Evolutionary conservation across 2,797 vertebrate genomes (phyloP), one percentile per base, ranked within the genome.

Genomic region (Sitta carolinensis): DNA sequence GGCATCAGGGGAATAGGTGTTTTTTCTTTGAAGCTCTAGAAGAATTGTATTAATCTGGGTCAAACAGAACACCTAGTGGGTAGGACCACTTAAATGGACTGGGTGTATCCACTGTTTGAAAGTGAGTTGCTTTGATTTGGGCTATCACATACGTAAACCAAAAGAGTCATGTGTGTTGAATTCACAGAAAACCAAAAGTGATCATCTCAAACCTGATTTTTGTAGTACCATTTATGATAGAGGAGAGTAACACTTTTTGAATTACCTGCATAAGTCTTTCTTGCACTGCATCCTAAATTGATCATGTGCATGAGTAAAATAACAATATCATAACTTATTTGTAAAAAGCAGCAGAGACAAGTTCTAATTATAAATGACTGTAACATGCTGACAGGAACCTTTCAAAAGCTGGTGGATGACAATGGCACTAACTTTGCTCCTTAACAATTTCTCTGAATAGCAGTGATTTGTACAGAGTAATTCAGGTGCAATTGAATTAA

Each of bases 1-100:
- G 29, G 3, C 0, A 3, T 14, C 7, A 4, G 15, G 8, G 5
- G 19, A 59, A 45, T 21, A 64, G 43, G 3, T 77, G 20, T 0
- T 42, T 73, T 76, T 79, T n/a, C 9, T 59, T 79, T 55, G n/a
- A 89, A 62, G 18, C 11, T 61, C 29, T 42, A 51, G 40, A 57
- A 25, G 43, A 84, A 29, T 22, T 57, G 23, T 16, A 34, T 21
- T 64, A 20, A 40, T 45, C 43, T 77, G 19, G 1, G 10, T 75
- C 1, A 2, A 83, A 50, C 4, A n/a, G 8, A 83, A 10, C 13
- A 62, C 12, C 12, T 47, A 11, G 9, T 27, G 54, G 1, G 19
- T 29, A 52, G 20, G 26, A 45, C 13, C 66, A 36, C 18, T 51
- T 52, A 47, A 70, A 63, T 32, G 23, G 17, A 17, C 16, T 34